Conservation (phyloP, 2,113 vertebrate species). For the Petaurus breviceps region DNA sequence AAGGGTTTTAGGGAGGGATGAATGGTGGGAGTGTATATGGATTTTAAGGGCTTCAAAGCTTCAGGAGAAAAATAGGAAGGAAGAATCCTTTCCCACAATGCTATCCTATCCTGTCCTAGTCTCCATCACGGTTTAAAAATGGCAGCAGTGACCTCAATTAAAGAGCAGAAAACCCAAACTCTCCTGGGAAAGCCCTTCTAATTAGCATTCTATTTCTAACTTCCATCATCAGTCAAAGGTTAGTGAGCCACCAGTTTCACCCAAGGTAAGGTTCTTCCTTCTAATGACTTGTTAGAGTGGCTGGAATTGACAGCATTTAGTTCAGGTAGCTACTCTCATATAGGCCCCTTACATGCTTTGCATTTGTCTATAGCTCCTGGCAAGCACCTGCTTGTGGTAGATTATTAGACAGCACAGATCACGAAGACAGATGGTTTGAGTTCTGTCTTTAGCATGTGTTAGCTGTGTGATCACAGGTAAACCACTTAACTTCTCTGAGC, state of each 20-base stretch:
- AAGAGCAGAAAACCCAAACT: constrained; percentile 22
- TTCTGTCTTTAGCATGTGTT: not conserved
- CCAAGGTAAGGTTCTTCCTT: constrained; percentile 40
- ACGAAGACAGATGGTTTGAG: not conserved
- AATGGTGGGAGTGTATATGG: not conserved
- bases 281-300: constrained; percentile 10
- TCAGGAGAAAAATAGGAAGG: not conserved
- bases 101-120: constrained; percentile 26
- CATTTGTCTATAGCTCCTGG: not conserved
- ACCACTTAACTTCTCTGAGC: not conserved
- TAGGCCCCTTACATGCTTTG: not conserved
- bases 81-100: constrained; percentile 20
- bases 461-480: not conserved
- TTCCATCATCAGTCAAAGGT: not conserved
- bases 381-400: not conserved
- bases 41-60: not conserved
- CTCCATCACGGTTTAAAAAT: constrained; percentile 58
- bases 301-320: constrained; percentile 38
- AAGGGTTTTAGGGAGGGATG: not conserved
- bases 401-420: not conserved
- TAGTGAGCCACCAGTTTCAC: constrained; percentile 16
- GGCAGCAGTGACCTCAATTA: constrained; percentile 72
- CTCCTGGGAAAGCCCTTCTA: constrained; percentile 66
- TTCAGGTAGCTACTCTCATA: not conserved
- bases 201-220: constrained; percentile 76